Base-by-base conservation (phyloP, 2,797 vertebrate genomes). In the Rhabdophis nuchalis region DNA sequence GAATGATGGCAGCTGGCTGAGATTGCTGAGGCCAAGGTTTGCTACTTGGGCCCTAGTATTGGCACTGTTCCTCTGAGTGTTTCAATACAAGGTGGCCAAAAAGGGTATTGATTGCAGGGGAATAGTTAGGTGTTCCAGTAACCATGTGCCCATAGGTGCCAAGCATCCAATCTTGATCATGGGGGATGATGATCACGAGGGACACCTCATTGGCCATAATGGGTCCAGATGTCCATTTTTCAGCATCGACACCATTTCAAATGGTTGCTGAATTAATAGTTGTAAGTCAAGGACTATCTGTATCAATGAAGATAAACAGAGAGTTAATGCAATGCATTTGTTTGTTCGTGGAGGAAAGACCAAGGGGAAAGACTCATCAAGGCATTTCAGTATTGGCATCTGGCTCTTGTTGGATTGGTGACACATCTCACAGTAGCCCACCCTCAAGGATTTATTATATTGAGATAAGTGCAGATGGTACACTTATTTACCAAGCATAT, bases 381-480 rank as follows among this genome's bases (percentile, higher is more conserved):
- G 29, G 27, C 32, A 41, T 82, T 53, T 72, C 41, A 61, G 60
- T 90, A 53, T 92, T 41, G 85, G 18, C 86, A 32, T 88, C 41
- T 90, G 32, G 36, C 57, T 92, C 23, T 92, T n/a, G 36, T 20
- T 57, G 52, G 50, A 41, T 56, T 90, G 53, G 10, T 72, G 41
- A 88, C 58, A 88, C 52, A 92, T 90, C 53, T 88, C 52, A 86
- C 57, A 85, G 6, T 50, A 87, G 27, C 14, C 20, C 29, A 88
- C 53, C 61, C 64, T n/a, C 23, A 68, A 90, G 72, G 72, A 90
- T 88, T 90, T 88, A 85, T 88, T 57, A 52, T 25, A 29, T 27
- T 87, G 89, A 92, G 85, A 90, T 88, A 88, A 92, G 88, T 88
- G 29, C 68, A 68, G 68, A 85, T 14, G 68, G 86, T 86, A 85